Evolutionary conservation across 2,113 vertebrate species (phyloP), one percentile per base, ranked within the genome.

Genomic region (Diadophis punctatus): DNA sequence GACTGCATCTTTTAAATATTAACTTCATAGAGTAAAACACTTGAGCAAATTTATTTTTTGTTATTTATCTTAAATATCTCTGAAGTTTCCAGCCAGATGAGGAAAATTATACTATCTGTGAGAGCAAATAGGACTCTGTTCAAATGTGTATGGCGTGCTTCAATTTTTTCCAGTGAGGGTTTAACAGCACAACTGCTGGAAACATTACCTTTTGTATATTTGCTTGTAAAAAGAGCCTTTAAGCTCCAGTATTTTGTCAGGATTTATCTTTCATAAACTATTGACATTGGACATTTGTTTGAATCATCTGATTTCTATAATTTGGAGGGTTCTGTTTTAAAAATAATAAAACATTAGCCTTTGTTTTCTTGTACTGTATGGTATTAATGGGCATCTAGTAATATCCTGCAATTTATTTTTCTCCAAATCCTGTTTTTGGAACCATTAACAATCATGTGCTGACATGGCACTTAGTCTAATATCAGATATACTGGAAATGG

Each of bases 301-400:
- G 34, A 93, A 53, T 85, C 53, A 89, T 91, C n/a, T 43, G 89
- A 55, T 92, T 93, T 90, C 87, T 93, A 89, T 93, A 63, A 91
- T 22, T 86, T 91, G 46, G 68, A 63, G 74, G 74, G 84, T 68
- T 93, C 53, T 93, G 87, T 74, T 68, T 91, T 39, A 86, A 89
- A 91, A 93, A 43, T 43, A 88, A 93, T 91, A 91, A 93, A 93
- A 86, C 63, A 89, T 18, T 91, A 68, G 27, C 60, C 56, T 93
- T 89, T 91, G 89, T 46, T 84, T 91, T 85, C 16, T 93, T 53
- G 20, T 91, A 58, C 60, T 46, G 48, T 93, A 34, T 58, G 85
- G 30, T 93, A 30, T 91, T 91, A 52, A 52, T 52, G 46, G 80
- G 43, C 46, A 90, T 2, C n/a, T 88, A 52, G 2, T 53, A 12